Evolutionary conservation across 2,797 vertebrate species (phyloP).

Genomic region (Otolemur crassicaudatus): DNA sequence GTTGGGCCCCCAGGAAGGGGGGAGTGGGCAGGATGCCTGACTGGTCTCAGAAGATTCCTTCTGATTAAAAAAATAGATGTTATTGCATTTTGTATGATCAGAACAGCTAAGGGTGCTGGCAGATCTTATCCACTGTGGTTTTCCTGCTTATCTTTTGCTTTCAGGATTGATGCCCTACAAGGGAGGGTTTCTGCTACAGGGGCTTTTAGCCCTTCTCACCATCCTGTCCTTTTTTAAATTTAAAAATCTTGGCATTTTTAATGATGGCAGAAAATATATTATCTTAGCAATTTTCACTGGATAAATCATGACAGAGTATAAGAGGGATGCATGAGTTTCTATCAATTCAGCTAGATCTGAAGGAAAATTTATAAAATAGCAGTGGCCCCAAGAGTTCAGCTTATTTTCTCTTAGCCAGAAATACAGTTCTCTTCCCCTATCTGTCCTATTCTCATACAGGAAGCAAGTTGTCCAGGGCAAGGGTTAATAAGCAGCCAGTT

Average conservation of each 20-base stretch:
- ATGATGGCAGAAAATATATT: background rate
- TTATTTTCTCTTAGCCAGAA: background rate
- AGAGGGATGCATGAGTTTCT: background rate
- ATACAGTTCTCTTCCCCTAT: background rate
- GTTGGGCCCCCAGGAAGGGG: background rate
- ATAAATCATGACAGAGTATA: background rate
- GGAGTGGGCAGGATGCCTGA: background rate
- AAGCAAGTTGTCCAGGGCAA: background rate
- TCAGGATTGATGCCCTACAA: background rate
- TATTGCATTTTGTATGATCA: background rate
- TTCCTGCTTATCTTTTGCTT: background rate
- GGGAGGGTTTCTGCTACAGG: background rate
- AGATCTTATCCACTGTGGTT: background rate
- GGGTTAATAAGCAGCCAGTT: background rate
- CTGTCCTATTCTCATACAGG: background rate
- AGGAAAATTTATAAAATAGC: background rate
- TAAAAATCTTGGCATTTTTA: background rate
- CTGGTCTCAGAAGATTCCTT: slow-evolving; percentile 20
- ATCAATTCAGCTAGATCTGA: background rate
- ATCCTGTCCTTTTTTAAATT: background rate
- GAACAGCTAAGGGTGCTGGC: background rate
- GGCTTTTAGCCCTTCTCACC: background rate
- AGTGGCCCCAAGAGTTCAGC: background rate
- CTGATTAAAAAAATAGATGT: background rate
- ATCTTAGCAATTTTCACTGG: background rate